Evolutionary conservation across 1,140 invertebrate species (phyloP).

Genomic region (Nephotettix cincticeps): DNA sequence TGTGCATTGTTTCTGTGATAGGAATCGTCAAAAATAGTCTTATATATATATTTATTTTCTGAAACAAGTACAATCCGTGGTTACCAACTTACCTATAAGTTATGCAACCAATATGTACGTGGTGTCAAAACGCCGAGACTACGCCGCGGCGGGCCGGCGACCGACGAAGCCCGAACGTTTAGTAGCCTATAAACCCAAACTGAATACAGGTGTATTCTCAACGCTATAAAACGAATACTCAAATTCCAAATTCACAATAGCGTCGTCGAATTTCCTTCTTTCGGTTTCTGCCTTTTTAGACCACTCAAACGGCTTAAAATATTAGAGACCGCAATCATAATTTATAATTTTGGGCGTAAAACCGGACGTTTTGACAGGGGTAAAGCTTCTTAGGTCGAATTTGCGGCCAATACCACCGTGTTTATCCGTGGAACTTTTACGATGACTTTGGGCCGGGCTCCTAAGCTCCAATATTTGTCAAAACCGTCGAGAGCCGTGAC

Average conservation of each 20-base stretch:
- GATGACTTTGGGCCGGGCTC: not conserved
- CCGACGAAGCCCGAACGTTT: too few relatives aligned
- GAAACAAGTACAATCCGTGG: too few relatives aligned
- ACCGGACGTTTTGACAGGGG: conserved; percentile 17
- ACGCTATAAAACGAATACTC: not conserved
- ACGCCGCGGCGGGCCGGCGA: too few relatives aligned
- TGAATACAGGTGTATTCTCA: not conserved
- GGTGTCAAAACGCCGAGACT: too few relatives aligned
- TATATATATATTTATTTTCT: too few relatives aligned
- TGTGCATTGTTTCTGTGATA: too few relatives aligned
- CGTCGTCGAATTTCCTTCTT: not conserved
- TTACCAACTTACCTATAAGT: too few relatives aligned
- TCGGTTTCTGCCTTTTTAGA: not conserved
- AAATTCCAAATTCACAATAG: conserved; percentile 14
- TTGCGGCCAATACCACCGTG: not conserved
- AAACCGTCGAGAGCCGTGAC: conserved; percentile 6
- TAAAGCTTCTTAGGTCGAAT: conserved; percentile 3
- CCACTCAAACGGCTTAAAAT: conserved; percentile 9
- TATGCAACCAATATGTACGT: too few relatives aligned
- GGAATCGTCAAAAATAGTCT: too few relatives aligned
- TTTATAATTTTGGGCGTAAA: conserved; percentile 14
- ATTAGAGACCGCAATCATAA: conserved; percentile 15
- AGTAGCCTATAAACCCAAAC: too few relatives aligned
- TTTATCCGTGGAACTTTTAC: conserved; percentile 13
- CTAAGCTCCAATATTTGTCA: conserved; percentile 20